A percentile compares a stretch with the other conserved stretches of the same genome.
phyloP scores from a whole-genome alignment of 2,888 invertebrate species.

The Sarcophaga caerulescens region DNA sequence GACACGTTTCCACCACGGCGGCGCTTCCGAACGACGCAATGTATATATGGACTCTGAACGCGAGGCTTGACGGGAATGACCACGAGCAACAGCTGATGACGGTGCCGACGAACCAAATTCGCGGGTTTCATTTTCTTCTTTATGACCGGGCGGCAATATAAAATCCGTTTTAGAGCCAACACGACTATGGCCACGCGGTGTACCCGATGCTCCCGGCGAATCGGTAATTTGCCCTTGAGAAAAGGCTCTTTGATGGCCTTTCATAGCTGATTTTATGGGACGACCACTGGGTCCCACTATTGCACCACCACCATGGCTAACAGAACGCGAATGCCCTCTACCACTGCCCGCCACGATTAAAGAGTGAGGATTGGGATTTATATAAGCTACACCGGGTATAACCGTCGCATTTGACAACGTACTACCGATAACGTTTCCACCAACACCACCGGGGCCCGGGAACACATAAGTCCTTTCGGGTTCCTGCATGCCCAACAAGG shows the following conservation, averaged over 20 bases:
- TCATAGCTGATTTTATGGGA: constrained; percentile 87
- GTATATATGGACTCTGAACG: constrained; percentile 95
- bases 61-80: constrained; percentile 93
- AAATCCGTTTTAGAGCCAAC: constrained; percentile 94
- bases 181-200: constrained; percentile 87
- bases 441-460: constrained; percentile 74
- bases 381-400: constrained; percentile 72
- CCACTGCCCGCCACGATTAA: constrained; percentile 69
- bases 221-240: constrained; percentile 93
- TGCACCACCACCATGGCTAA: constrained; percentile 91
- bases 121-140: constrained; percentile 88
- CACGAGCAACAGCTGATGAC: constrained; percentile 82
- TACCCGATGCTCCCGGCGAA: constrained; percentile 76
- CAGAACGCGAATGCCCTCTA: constrained; percentile 88
- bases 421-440: constrained; percentile 72
- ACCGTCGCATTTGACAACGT: constrained; percentile 67
- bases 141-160: constrained; percentile 92
- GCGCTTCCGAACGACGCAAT: constrained; percentile 87
- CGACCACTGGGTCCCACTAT: constrained; percentile 82
- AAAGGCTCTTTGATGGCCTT: constrained; percentile 91
- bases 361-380: constrained; percentile 64
- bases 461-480: constrained; percentile 80
- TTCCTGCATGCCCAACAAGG: constrained; percentile 71
- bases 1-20: constrained; percentile 87
- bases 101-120: constrained; percentile 80